Conservation (phyloP, 1,140 invertebrate species). For the Phymorhynchus buccinoides region DNA sequence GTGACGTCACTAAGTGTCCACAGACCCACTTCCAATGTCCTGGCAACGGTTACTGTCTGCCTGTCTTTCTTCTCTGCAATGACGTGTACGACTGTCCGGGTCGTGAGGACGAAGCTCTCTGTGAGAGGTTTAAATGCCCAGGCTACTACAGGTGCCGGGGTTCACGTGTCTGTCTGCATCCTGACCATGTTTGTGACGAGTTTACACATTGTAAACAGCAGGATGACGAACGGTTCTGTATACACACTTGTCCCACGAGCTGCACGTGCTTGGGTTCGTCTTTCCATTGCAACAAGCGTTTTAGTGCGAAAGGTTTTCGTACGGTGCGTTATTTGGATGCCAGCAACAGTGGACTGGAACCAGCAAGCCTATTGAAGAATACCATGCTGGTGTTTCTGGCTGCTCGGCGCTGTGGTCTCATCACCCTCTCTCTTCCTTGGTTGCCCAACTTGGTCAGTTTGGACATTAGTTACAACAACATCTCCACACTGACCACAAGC, state of each 20-base stretch:
- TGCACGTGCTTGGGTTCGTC: slow-evolving; percentile 29
- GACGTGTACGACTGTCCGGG: slow-evolving; percentile 21
- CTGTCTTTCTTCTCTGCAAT: not conserved
- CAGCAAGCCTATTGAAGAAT: not conserved
- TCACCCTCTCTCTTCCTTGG: not conserved
- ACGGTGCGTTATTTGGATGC: slow-evolving; percentile 12
- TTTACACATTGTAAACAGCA: slow-evolving; percentile 24
- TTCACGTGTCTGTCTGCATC: slow-evolving; percentile 8
- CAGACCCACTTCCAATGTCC: too few relatives aligned
- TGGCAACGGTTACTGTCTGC: not conserved
- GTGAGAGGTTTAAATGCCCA: slow-evolving; percentile 3
- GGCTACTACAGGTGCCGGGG: slow-evolving; percentile 15
- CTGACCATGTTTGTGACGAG: slow-evolving; percentile 9
- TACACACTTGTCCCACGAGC: slow-evolving; percentile 44
- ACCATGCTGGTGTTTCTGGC: not conserved
- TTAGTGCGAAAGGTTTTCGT: not conserved
- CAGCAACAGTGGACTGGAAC: not conserved
- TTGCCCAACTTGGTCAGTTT: not conserved
- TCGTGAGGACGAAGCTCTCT: not conserved
- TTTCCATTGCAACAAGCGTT: not conserved
- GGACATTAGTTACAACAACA: not conserved
- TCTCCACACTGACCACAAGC: not conserved
- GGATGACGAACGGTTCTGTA: slow-evolving; percentile 42
- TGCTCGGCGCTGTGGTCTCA: not conserved
- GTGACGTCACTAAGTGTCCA: too few relatives aligned